A percentile compares a stretch with the other conserved stretches of the same genome.
Evolutionary conservation across 2,113 vertebrate species (phyloP).

Genomic region (Hippocampus guttulatus): DNA sequence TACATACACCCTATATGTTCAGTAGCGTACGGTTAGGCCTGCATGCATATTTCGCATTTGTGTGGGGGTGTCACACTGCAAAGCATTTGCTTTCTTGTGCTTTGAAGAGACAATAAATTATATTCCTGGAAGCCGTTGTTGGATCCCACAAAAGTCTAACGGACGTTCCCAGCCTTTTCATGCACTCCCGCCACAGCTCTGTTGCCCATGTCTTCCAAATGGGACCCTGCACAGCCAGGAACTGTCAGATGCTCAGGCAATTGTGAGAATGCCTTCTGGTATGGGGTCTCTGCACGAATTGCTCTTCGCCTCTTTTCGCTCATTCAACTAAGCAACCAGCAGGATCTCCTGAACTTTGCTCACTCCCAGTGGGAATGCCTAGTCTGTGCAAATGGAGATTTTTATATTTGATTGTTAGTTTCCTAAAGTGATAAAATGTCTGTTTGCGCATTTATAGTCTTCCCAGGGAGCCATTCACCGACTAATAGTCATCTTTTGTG

Average conservation of each 20-base stretch:
- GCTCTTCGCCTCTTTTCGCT: too few species aligned
- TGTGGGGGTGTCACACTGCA: slow-evolving; percentile 21
- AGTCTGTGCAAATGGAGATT: slow-evolving; percentile 21
- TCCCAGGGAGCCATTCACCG: too few species aligned
- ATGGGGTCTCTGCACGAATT: too few species aligned
- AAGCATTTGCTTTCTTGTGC: slow-evolving; percentile 7
- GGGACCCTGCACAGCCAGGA: too few species aligned
- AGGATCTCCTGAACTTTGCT: slow-evolving; percentile 6
- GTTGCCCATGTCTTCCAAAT: not conserved
- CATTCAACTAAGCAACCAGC: too few species aligned
- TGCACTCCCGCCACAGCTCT: too few species aligned
- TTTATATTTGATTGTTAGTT: slow-evolving; percentile 29
- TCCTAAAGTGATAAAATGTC: slow-evolving; percentile 24
- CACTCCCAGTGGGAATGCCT: slow-evolving; percentile 25
- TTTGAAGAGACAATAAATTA: slow-evolving; percentile 7
- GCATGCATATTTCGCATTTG: slow-evolving; percentile 16
- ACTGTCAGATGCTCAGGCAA: too few species aligned
- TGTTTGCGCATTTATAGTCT: too few species aligned
- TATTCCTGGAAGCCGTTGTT: not conserved
- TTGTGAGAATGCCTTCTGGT: too few species aligned
- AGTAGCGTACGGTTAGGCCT: not conserved
- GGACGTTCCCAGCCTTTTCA: too few species aligned
- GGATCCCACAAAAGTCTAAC: not conserved
- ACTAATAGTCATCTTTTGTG: too few species aligned
- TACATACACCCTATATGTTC: not conserved